Evolutionary conservation across 2,888 invertebrate genomes (phyloP).

Genomic region (Bembecia ichneumoniformis): DNA sequence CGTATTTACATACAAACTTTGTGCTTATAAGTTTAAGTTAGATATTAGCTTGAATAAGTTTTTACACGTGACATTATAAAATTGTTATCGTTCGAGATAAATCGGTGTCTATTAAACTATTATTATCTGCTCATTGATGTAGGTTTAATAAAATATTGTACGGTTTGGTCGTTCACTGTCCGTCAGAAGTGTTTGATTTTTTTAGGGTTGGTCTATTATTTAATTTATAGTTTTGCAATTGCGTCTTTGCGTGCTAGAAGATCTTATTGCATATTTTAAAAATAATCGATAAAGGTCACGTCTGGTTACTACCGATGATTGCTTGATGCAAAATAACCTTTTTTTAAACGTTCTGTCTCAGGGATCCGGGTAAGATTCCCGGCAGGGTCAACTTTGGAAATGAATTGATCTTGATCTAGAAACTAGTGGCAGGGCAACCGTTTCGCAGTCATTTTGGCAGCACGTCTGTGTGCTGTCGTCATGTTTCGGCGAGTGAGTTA

Average conservation of each 20-base stretch:
- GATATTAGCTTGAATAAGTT: conserved; percentile 11
- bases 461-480: too few species aligned
- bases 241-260: background rate
- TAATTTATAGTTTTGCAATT: background rate
- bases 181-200: conserved; percentile 32
- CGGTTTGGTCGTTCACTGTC: conserved; percentile 31
- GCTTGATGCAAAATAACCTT: too few species aligned
- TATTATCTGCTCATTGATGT: conserved; percentile 59
- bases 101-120: conserved; percentile 65
- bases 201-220: background rate
- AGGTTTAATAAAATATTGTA: conserved; percentile 66
- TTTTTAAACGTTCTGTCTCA: too few species aligned
- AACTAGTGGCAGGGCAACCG: too few species aligned
- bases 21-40: conserved; percentile 8
- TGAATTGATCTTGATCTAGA: too few species aligned
- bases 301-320: too few species aligned
- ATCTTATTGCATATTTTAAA: too few species aligned
- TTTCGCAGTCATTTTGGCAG: too few species aligned
- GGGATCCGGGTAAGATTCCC: too few species aligned
- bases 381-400: too few species aligned
- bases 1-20: background rate
- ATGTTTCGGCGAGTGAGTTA: too few species aligned
- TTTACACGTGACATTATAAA: background rate
- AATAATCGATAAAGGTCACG: too few species aligned
- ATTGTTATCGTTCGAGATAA: conserved; percentile 32